Evolutionary conservation across 2,113 vertebrate genomes (phyloP), one percentile per base, ranked within the genome.

Genomic region (Hippocampus mohnikei): DNA sequence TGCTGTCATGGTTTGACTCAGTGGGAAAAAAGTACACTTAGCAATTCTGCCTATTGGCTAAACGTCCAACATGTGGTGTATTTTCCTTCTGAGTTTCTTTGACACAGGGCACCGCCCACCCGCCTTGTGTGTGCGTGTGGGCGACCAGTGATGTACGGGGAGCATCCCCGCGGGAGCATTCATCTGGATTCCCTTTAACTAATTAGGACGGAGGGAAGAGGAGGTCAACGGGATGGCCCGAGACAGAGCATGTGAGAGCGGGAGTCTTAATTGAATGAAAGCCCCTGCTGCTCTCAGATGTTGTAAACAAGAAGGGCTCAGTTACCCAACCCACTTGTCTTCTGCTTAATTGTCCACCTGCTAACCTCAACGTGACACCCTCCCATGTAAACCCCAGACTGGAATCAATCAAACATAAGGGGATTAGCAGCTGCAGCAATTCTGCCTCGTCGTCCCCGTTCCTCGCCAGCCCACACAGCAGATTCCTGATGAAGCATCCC

Each of bases 261-360:
- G 70, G 82, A 80, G 60, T 50, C 68, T n/a, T 87, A 90, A 91
- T 90, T 85, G 81, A 91, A 88, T 90, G 69, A 88, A 86, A 82
- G 40, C 70, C 67, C 81, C 81, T 81, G 37, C 69, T 74, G 67
- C 73, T 81, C 77, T 83, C 72, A 75, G 76, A 82, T 69, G 77
- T 76, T 63, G 59, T 84, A 87, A 86, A 86, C 78, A 88, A 67
- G 68, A 67, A 75, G 67, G 81, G 76, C 72, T 85, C 65, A 15
- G 63, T 75, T 81, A 71, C 73, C 48, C 62, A 58, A 25, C 23
- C 58, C 67, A 41, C 61, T 64, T 27, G 67, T 82, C 70, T 76
- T 76, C 58, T 66, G 69, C 73, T 71, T 67, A 76, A 73, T 68
- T 64, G 13, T 66, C 42, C 67, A 69, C 40, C 73, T 71, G 50